Base-by-base conservation (phyloP, 2,888 invertebrate genomes). In the Luperina nickerlii region DNA sequence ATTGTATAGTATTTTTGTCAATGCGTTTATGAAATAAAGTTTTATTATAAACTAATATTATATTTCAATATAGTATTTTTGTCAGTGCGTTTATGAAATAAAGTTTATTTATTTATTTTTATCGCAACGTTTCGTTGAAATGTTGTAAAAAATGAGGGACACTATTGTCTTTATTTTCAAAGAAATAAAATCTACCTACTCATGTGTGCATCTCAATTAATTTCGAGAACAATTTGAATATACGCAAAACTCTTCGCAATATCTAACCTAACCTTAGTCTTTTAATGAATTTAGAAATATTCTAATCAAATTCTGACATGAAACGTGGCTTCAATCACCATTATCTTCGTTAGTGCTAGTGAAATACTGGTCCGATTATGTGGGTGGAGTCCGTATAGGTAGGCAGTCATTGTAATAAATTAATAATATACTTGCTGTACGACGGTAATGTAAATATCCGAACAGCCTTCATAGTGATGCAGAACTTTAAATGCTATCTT, bases 321-420 rank as follows among this genome's bases (percentile, higher is more conserved):
- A 8, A 38, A 57, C 1, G 18, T 32, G 7, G 11, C 38, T 20
- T 27, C n/a, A 66, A 51, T 74, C 11, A 68, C n/a, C 20, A 15
- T 20, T 51, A 78, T 11, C 18, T 75, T 57, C 20, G 20, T 27
- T 18, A 54, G n/a, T 32, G 2, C 24, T 42, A 54, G 66, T 82
- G 83, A 82, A 82, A 69, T 42, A 57, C 71, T 45, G 2, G 72
- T 51, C 24, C 18, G 3, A 73, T 69, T 24, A 60, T 51, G 78
- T 83, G 45, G 82, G 78, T 42, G 62, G 27, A 63, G 63, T 68
- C 51, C 32, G 1, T 15, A 78, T 27, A 54, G 18, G 18, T 66
- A 45, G 27, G 60, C 66, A 63, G 48, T 57, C 48, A 72, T 83
- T 63, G 63, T 78, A 78, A 78, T 78, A 69, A 78, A 82, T 83